Percentiles rank a stretch among this genome's conserved stretches.
Conservation (phyloP, 23 tunicate genomes). For the Ciona savignyi region DNA sequence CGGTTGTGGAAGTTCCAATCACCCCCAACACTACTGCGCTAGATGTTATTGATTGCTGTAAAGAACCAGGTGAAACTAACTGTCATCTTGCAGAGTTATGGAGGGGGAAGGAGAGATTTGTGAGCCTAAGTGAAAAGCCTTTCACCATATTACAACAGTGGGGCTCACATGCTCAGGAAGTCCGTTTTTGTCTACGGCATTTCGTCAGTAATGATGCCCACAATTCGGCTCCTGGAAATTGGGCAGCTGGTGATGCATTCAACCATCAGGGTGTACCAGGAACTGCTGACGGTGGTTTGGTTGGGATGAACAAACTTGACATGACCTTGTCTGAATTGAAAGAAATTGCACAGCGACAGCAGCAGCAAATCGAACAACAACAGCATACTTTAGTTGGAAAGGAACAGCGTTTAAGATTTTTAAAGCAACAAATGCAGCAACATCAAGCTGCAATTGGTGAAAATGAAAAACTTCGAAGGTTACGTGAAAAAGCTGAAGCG, state of each 20-base stretch:
- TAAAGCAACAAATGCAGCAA: conserved; percentile 87
- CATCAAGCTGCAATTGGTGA: conserved; percentile 74
- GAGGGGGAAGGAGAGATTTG: conserved; percentile 82
- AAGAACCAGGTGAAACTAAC: conserved; percentile 83
- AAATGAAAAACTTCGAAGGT: conserved; percentile 68
- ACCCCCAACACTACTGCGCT: conserved; percentile 90
- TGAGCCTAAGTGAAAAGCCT: conserved; percentile 75
- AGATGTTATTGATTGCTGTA: conserved; percentile 85
- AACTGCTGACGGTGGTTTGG: conserved; percentile 29
- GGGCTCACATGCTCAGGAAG: conserved; percentile 88
- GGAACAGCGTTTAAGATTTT: conserved; percentile 68
- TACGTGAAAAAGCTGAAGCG: conserved; percentile 87
- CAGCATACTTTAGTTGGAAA: conserved; percentile 69
- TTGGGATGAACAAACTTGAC: conserved; percentile 25
- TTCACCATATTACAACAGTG: conserved; percentile 92
- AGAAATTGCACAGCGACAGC: conserved; percentile 80
- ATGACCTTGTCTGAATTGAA: conserved; percentile 43
- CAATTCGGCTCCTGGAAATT: conserved; percentile 3
- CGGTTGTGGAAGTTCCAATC: conserved; percentile 82
- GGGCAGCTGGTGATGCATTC: conserved; percentile 32
- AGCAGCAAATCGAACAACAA: conserved; percentile 72
- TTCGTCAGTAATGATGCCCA: conserved; percentile 8
- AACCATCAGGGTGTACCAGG: no score
- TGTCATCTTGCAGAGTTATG: conserved; percentile 75
- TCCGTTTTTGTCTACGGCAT: conserved; percentile 63